Percentiles rank a stretch among this genome's conserved stretches.
These are phyloP conservation scores for Eublepharis macularius DNA, from an alignment of 2,113 vertebrate genomes.

Conservation along the genomic window DNA sequence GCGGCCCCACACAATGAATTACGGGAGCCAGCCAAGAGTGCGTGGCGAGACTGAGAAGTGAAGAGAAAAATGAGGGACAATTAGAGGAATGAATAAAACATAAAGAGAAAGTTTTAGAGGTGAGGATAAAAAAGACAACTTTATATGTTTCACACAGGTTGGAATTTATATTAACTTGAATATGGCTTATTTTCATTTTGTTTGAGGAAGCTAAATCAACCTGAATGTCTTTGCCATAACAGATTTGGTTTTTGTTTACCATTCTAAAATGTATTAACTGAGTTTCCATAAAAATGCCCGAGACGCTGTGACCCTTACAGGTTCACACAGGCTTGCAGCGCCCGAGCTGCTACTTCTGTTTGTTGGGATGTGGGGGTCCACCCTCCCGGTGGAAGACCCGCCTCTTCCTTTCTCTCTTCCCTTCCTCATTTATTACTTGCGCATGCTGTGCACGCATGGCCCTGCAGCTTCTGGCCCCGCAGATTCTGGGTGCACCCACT, in stretches of 20 bases:
- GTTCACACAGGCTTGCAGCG: too few relatives aligned
- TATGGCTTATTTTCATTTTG: not conserved
- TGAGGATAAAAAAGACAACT: not conserved
- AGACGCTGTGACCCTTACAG: too few relatives aligned
- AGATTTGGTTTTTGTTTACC: not conserved
- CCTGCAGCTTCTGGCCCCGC: too few relatives aligned
- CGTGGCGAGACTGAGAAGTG: not conserved
- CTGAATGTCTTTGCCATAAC: not conserved
- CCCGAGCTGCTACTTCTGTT: too few relatives aligned
- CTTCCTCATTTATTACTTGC: too few relatives aligned
- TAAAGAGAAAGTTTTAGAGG: not conserved
- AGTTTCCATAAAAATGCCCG: not conserved
- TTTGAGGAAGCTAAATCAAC: not conserved
- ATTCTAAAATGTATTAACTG: not conserved
- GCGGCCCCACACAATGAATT: not conserved
- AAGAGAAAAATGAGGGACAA: fast-evolving
- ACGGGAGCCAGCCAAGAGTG: not conserved
- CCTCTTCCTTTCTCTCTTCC: too few relatives aligned
- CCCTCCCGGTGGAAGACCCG: too few relatives aligned
- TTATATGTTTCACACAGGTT: not conserved
- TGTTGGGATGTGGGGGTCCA: too few relatives aligned
- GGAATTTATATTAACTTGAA: not conserved
- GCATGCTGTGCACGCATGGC: too few relatives aligned
- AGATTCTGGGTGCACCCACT: too few relatives aligned
- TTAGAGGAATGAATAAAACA: not conserved